These are phyloP conservation scores for Mormyrus proboscirostris DNA, from an alignment of 2,797 vertebrate genomes.

Conservation along the genomic window DNA sequence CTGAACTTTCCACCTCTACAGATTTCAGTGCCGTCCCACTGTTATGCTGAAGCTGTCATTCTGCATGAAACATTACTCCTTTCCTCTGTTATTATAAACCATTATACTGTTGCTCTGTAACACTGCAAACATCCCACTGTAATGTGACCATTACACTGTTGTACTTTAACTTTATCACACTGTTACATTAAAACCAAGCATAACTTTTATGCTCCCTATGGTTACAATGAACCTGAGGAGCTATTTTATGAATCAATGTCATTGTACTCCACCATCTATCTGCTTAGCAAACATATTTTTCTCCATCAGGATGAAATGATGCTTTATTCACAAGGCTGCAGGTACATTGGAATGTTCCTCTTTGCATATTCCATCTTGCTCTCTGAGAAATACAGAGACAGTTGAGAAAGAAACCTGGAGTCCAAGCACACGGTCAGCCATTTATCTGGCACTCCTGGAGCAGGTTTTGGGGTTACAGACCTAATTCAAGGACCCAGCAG, in stretches of 20 bases:
- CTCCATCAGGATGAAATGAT: neutral
- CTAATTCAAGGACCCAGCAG: neutral
- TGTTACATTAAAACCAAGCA: neutral
- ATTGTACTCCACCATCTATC: neutral
- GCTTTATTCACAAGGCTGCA: neutral
- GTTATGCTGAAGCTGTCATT: neutral
- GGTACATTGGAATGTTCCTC: neutral
- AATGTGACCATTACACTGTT: neutral
- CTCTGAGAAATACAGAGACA: neutral
- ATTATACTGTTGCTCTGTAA: neutral
- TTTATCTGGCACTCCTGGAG: neutral
- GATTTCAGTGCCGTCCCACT: neutral
- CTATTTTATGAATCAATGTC: neutral
- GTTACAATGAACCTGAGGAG: neutral
- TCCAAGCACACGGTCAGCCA: neutral
- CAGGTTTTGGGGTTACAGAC: neutral
- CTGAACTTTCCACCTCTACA: neutral
- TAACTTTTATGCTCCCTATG: neutral
- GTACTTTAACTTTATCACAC: neutral
- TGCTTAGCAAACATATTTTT: neutral
- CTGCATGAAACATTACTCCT: neutral
- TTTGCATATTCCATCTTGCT: neutral
- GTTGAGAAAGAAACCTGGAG: neutral
- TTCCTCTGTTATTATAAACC: neutral
- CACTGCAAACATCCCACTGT: neutral